Evolutionary conservation across 2,797 vertebrate genomes (phyloP).

Genomic region (Tympanoctomys barrerae): DNA sequence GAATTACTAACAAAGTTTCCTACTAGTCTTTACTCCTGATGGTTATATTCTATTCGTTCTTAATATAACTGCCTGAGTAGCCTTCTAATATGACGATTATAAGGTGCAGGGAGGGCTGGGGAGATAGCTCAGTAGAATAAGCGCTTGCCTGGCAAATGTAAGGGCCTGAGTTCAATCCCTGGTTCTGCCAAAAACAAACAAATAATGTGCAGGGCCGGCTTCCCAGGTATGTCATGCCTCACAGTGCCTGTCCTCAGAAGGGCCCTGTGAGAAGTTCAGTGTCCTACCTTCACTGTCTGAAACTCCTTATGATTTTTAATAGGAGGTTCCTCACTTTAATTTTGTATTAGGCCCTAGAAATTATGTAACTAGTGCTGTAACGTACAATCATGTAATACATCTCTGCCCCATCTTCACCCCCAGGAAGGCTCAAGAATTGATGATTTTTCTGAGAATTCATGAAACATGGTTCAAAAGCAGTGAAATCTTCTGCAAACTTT

Average conservation of each 20-base stretch:
- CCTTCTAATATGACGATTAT: neutral
- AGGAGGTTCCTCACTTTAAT: neutral
- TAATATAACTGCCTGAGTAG: neutral
- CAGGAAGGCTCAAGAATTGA: neutral
- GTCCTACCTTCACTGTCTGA: too few relatives aligned
- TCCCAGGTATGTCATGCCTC: neutral
- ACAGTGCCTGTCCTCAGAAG: rapidly evolving
- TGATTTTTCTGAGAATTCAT: slow-evolving; percentile 11
- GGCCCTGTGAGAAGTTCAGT: neutral
- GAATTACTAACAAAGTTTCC: neutral
- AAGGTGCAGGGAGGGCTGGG: too few relatives aligned
- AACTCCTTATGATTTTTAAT: neutral
- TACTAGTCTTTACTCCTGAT: neutral
- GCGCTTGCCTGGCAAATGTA: too few relatives aligned
- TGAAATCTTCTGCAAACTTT: neutral
- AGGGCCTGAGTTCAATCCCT: too few relatives aligned
- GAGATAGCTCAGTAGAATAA: too few relatives aligned
- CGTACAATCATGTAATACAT: neutral
- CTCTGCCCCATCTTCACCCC: too few relatives aligned
- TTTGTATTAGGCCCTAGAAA: neutral
- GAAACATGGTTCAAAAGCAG: neutral
- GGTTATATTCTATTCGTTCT: neutral
- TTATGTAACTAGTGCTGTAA: neutral
- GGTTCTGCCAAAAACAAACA: too few relatives aligned
- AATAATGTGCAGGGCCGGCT: neutral